phyloP scores from a whole-genome alignment of 2,888 invertebrate genomes.

The Dascillus cervinus region DNA sequence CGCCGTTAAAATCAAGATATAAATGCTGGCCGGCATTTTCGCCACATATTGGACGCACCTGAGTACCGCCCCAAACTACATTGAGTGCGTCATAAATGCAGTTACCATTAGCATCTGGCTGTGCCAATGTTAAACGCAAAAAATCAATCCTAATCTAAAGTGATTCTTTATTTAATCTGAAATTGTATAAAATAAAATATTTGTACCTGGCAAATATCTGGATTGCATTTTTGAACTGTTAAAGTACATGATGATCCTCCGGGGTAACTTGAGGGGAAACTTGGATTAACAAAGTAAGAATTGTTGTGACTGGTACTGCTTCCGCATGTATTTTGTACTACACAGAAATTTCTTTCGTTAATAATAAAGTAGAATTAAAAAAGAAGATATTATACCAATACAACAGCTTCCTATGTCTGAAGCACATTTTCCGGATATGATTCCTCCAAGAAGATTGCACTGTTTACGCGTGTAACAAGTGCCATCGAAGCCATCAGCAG shows the following conservation, averaged over 20 bases:
- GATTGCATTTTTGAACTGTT: conserved; percentile 61
- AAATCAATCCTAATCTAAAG: conserved; percentile 71
- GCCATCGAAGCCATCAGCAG: conserved; percentile 59
- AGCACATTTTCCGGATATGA: conserved; percentile 66
- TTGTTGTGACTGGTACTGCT: conserved; percentile 64
- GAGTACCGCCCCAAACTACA: conserved; percentile 60
- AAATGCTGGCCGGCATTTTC: conserved; percentile 74
- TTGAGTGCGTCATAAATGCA: conserved; percentile 65
- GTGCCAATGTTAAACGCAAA: conserved; percentile 60
- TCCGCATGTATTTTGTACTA: conserved; percentile 48
- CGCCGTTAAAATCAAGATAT: conserved; percentile 65
- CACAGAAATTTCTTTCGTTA: no score
- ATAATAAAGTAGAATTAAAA: no score
- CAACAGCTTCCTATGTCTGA: conserved; percentile 71
- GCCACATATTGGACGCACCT: conserved; percentile 71
- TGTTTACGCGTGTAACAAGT: conserved; percentile 72
- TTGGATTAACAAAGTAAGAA: conserved; percentile 75
- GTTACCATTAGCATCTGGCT: conserved; percentile 64
- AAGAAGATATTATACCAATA: conserved; percentile 50
- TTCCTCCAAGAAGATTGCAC: conserved; percentile 64
- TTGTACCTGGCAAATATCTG: conserved; percentile 64
- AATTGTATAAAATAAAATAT: no score
- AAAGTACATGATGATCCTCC: conserved; percentile 66
- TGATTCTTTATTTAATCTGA: no score
- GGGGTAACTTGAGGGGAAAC: conserved; percentile 62